phyloP scores from a whole-genome alignment of 2,888 invertebrate genomes.

The Orthonychiurus folsomi region DNA sequence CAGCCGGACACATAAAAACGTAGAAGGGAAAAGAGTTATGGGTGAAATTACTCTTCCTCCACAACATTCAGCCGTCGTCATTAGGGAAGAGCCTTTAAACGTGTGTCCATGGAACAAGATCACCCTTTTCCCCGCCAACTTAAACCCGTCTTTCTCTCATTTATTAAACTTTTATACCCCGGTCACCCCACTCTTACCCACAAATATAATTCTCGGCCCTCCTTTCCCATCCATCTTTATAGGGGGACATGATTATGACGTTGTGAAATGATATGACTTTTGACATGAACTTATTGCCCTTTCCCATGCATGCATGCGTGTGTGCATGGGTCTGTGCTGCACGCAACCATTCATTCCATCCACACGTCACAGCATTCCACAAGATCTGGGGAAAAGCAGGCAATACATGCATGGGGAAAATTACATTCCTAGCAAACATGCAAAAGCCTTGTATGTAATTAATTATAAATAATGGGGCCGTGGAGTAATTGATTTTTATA shows the following conservation, averaged over 20 bases:
- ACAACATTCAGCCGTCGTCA: slow-evolving; percentile 5
- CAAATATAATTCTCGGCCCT: neutral
- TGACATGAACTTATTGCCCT: neutral
- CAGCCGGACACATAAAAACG: slow-evolving; percentile 8
- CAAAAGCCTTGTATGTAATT: too few species aligned
- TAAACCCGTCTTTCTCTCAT: neutral
- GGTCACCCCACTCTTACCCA: too few species aligned
- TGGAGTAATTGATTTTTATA: too few species aligned
- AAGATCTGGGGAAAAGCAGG: neutral
- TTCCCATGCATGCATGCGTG: too few species aligned
- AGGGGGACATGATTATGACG: neutral
- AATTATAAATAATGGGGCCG: too few species aligned
- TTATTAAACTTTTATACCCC: neutral
- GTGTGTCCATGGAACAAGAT: slow-evolving; percentile 1
- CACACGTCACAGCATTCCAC: neutral
- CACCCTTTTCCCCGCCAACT: neutral
- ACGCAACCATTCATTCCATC: neutral
- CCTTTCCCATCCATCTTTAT: neutral
- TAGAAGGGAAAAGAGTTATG: neutral
- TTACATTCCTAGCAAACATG: too few species aligned
- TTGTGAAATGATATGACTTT: neutral
- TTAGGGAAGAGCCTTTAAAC: slow-evolving; percentile 7
- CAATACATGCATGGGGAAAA: too few species aligned
- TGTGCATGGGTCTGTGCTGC: too few species aligned
- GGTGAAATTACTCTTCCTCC: slow-evolving; percentile 5